Evolutionary conservation across 2,113 vertebrate genomes (phyloP).

Genomic region (Nannobrachium achirus): DNA sequence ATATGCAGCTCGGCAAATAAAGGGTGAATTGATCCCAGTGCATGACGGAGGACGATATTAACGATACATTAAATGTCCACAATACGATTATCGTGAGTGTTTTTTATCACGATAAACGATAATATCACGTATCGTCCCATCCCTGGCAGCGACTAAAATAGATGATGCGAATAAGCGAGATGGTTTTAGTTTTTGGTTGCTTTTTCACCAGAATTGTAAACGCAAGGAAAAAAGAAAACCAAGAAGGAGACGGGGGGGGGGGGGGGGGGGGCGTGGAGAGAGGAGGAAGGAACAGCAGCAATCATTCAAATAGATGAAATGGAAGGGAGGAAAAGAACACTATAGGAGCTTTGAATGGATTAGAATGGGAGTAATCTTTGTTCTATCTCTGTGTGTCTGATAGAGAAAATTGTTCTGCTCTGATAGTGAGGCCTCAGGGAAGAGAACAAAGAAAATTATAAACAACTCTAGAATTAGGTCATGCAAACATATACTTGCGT

Average conservation of each 20-base stretch:
- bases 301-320: conserved; percentile 48
- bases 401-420: conserved; percentile 67
- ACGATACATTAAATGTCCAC: no score
- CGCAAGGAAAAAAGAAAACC: conserved; percentile 13
- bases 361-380: conserved; percentile 42
- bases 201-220: conserved; percentile 8
- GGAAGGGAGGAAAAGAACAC: conserved; percentile 29
- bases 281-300: conserved; percentile 38
- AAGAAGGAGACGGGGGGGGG: conserved; percentile 12
- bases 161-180: conserved; percentile 27
- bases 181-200: background rate
- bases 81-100: no score
- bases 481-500: conserved; percentile 36
- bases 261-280: background rate
- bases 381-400: conserved; percentile 46
- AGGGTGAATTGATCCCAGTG: no score
- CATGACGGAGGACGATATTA: no score
- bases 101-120: no score
- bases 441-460: conserved; percentile 67
- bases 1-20: no score
- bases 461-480: conserved; percentile 76
- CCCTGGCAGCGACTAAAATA: no score
- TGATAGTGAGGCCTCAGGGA: conserved; percentile 69
- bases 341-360: conserved; percentile 50
- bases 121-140: no score